Evolutionary conservation across 2,888 invertebrate genomes (phyloP).

Genomic region (Punctoribates punctum): DNA sequence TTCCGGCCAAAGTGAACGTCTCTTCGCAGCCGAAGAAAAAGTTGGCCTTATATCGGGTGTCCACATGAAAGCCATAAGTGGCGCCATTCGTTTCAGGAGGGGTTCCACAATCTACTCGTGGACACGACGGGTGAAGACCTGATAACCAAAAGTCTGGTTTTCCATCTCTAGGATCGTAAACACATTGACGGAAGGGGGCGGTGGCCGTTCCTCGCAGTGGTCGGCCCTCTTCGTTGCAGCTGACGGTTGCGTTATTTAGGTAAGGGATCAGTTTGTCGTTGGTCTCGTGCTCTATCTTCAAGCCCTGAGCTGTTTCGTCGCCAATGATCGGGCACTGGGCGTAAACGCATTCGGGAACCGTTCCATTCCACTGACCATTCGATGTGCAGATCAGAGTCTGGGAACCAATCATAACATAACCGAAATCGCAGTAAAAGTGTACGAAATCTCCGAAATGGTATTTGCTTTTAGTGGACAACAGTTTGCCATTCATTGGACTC

Average conservation of each 20-base stretch:
- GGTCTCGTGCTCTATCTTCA: conserved; percentile 59
- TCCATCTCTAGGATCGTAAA: conserved; percentile 85
- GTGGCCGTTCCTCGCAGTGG: conserved; percentile 74
- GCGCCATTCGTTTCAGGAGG: conserved; percentile 89
- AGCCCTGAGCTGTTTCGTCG: conserved; percentile 80
- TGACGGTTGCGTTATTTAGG: conserved; percentile 81
- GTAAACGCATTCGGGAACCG: conserved; percentile 86
- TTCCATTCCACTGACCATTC: conserved; percentile 88
- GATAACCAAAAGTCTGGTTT: conserved; percentile 57
- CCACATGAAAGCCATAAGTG: conserved; percentile 80
- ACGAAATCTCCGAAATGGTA: conserved; percentile 87
- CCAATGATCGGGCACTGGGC: conserved; percentile 84
- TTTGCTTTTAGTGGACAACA: conserved; percentile 71
- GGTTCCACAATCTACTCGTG: conserved; percentile 82
- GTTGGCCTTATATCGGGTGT: conserved; percentile 75
- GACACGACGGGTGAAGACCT: conserved; percentile 78
- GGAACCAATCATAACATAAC: conserved; percentile 79
- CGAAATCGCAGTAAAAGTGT: conserved; percentile 89
- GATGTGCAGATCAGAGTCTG: conserved; percentile 79
- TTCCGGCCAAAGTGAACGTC: conserved; percentile 87
- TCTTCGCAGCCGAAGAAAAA: conserved; percentile 90
- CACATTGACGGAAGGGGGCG: conserved; percentile 85
- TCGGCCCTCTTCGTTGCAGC: conserved; percentile 72
- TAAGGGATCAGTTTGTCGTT: conserved; percentile 67
- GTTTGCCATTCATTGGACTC: conserved; percentile 77